A percentile compares a stretch with the other conserved stretches of the same genome.
Conservation (phyloP, 2,113 vertebrate species). For the Cacatua alba region DNA sequence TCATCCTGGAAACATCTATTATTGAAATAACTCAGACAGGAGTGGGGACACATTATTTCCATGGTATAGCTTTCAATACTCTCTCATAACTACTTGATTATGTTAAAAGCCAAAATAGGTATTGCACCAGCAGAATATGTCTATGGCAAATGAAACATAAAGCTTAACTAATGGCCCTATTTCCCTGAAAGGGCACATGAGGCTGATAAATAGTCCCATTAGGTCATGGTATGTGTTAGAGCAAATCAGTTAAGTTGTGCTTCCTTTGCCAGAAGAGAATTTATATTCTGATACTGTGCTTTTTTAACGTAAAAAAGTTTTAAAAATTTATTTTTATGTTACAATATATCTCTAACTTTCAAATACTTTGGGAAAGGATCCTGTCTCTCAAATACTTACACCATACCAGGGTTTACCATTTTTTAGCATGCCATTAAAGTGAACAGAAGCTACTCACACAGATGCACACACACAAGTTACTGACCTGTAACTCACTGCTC, state of each 20-base stretch:
- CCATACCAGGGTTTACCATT: not conserved
- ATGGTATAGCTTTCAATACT: not conserved
- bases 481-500: not conserved
- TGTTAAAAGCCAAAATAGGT: constrained; percentile 10
- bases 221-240: not conserved
- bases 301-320: not conserved
- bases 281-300: not conserved
- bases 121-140: not conserved
- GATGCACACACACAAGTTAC: not conserved
- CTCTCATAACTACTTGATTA: not conserved
- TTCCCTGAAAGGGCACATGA: not conserved
- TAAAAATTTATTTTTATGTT: not conserved
- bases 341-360: not conserved
- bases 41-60: not conserved
- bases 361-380: not conserved
- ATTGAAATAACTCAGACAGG: not conserved
- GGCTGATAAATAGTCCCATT: not conserved
- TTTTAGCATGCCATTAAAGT: not conserved
- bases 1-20: not conserved
- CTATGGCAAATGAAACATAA: not conserved
- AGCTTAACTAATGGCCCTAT: not conserved
- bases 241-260: not conserved
- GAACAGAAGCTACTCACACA: not conserved
- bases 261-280: not conserved
- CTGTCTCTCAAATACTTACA: not conserved